Percentiles rank a stretch among this genome's conserved stretches.
phyloP scores from a whole-genome alignment of 2,888 invertebrate species.

The Hyalella azteca region DNA sequence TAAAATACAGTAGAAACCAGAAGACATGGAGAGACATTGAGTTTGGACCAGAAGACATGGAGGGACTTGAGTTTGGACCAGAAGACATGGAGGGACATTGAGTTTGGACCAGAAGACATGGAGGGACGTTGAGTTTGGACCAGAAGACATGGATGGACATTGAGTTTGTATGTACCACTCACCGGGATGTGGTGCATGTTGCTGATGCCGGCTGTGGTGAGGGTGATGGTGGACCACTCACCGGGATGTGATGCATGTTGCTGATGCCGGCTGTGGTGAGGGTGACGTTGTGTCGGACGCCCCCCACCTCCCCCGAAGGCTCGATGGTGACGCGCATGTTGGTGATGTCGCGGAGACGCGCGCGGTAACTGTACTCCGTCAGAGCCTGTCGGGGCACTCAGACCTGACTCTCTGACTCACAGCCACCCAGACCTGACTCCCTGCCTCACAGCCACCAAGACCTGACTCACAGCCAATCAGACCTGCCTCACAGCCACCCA shows the following conservation, averaged over 20 bases:
- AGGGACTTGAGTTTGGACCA: no score
- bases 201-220: background rate
- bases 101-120: no score
- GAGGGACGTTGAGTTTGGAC: no score
- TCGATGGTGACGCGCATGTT: conserved; percentile 61
- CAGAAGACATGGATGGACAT: no score
- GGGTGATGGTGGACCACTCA: background rate
- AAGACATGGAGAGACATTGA: no score
- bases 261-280: conserved; percentile 45
- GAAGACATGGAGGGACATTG: no score
- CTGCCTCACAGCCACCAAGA: no score
- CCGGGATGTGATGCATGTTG: conserved; percentile 35
- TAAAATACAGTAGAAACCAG: background rate
- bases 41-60: no score
- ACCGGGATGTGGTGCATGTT: background rate
- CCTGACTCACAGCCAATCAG: no score
- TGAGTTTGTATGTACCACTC: background rate
- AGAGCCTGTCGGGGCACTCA: conserved; percentile 65
- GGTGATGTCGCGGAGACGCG: conserved; percentile 61
- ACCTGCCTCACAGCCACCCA: no score
- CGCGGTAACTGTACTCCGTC: conserved; percentile 61
- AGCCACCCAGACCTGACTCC: no score
- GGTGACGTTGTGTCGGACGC: conserved; percentile 42
- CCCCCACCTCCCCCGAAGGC: conserved; percentile 62
- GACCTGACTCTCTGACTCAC: no score